Conservation (phyloP, 1,140 invertebrate genomes). For the Penaeus chinensis region DNA sequence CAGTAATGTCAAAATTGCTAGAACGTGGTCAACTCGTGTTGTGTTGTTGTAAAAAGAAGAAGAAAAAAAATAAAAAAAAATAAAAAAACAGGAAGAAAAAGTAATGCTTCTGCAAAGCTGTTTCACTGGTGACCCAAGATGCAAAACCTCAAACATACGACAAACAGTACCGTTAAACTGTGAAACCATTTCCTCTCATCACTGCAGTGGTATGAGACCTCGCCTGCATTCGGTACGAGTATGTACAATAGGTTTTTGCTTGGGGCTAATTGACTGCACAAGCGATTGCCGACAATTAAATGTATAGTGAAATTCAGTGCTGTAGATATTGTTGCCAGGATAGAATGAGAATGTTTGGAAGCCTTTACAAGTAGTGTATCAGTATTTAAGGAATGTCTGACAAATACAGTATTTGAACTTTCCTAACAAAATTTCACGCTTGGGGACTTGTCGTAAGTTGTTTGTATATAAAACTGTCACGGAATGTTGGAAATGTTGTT, state of each 20-base stretch:
- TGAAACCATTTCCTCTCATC: neutral
- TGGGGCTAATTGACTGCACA: slow-evolving; percentile 33
- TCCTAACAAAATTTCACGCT: slow-evolving; percentile 25
- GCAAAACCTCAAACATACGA: too few relatives aligned
- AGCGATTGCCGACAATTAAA: slow-evolving; percentile 49
- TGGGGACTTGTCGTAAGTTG: slow-evolving; percentile 31
- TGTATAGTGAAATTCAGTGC: slow-evolving; percentile 57
- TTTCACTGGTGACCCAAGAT: too few relatives aligned
- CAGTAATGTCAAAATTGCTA: slow-evolving; percentile 16
- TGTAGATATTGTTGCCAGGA: slow-evolving; percentile 59
- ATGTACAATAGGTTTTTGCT: neutral
- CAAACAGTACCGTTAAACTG: too few relatives aligned
- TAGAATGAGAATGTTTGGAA: slow-evolving; percentile 46
- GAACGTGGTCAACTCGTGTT: neutral
- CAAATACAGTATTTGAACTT: slow-evolving; percentile 20
- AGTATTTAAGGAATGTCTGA: slow-evolving; percentile 50
- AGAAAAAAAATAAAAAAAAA: neutral
- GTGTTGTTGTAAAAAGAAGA: neutral
- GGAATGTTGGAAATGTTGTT: neutral
- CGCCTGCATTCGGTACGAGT: neutral
- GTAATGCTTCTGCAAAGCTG: too few relatives aligned
- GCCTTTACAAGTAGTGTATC: slow-evolving; percentile 20
- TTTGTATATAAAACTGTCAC: slow-evolving; percentile 7
- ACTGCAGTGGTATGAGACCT: neutral
- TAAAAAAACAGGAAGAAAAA: neutral